A percentile compares a stretch with the other conserved stretches of the same genome.
Evolutionary conservation across 2,888 invertebrate genomes (phyloP).

Genomic region (Rhagonycha fulva): DNA sequence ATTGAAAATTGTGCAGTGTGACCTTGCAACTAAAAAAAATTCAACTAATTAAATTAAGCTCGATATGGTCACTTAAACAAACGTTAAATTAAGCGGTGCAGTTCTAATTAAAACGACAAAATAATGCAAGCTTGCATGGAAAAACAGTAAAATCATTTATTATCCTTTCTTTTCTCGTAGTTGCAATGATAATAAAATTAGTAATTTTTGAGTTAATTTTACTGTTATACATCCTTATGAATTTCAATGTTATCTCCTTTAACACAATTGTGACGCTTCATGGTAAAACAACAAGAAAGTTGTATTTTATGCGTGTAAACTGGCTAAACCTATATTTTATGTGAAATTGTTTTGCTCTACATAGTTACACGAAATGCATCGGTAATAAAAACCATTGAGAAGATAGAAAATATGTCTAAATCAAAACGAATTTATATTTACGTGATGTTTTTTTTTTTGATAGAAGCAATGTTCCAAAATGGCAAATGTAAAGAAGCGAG

Average conservation of each 20-base stretch:
- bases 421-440: background rate
- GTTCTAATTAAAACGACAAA: slow-evolving; percentile 5
- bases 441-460: background rate
- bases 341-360: slow-evolving; percentile 20
- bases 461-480: background rate
- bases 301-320: slow-evolving; percentile 5
- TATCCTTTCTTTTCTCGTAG: slow-evolving; percentile 4
- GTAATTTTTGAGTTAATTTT: background rate
- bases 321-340: slow-evolving; percentile 10
- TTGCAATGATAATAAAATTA: background rate
- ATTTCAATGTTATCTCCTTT: slow-evolving; percentile 1
- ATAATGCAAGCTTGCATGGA: background rate
- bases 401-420: slow-evolving; percentile 8
- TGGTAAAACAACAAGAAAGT: slow-evolving; percentile 11
- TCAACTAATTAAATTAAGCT: slow-evolving; percentile 3
- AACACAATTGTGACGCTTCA: slow-evolving; percentile 8
- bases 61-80: background rate
- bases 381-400: slow-evolving; percentile 20
- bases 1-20: background rate
- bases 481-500: background rate
- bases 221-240: background rate
- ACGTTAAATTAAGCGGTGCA: background rate
- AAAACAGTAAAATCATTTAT: slow-evolving; percentile 1
- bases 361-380: slow-evolving; percentile 26
- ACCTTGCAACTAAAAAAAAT: background rate